These are phyloP conservation scores for Conomelus anceps DNA, from an alignment of 2,888 invertebrate genomes.

Conservation along the genomic window DNA sequence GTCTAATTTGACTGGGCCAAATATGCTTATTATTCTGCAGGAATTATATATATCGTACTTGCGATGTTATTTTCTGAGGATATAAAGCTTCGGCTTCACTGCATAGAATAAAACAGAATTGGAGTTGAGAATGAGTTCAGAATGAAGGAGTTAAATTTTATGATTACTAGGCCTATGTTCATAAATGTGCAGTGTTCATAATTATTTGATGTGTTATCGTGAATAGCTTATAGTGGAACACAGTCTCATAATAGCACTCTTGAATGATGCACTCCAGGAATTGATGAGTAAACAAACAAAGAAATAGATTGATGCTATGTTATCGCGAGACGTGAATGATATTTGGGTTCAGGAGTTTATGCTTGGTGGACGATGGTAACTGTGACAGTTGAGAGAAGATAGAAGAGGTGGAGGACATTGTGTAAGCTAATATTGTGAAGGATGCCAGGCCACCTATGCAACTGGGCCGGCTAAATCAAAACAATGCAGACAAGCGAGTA, in stretches of 20 bases:
- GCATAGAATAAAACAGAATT: too few relatives aligned
- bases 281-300: neutral
- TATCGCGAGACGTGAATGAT: neutral
- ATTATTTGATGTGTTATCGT: too few relatives aligned
- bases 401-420: neutral
- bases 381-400: neutral
- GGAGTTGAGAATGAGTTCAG: too few relatives aligned
- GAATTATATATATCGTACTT: too few relatives aligned
- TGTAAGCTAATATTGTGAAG: neutral
- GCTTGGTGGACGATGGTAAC: neutral
- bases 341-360: neutral
- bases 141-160: too few relatives aligned
- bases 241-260: neutral
- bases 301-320: neutral
- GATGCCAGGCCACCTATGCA: neutral
- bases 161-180: too few relatives aligned
- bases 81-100: too few relatives aligned
- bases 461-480: neutral
- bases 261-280: too few relatives aligned
- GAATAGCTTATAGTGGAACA: neutral
- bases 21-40: too few relatives aligned
- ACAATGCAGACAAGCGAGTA: neutral
- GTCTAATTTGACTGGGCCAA: too few relatives aligned
- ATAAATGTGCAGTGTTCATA: too few relatives aligned
- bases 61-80: too few relatives aligned